These are phyloP conservation scores for Cichlasoma orientale DNA, from an alignment of 2,797 vertebrate species.

Conservation along the genomic window DNA sequence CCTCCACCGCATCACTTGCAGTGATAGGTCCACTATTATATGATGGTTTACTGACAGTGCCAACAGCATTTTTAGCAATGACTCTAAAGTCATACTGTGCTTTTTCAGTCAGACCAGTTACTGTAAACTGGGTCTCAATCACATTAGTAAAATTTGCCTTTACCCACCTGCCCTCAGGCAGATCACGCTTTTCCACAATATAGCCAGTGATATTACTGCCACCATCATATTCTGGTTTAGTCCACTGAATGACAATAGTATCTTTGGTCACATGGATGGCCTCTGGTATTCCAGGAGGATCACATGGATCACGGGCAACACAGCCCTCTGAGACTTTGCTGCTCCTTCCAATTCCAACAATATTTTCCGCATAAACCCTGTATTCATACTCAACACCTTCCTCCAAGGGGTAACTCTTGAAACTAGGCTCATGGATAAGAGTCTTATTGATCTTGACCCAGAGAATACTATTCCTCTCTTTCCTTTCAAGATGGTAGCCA, in stretches of 20 bases:
- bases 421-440: conserved; percentile 90
- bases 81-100: conserved; percentile 98
- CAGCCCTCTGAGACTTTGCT: conserved; percentile 97
- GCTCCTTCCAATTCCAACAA: conserved; percentile 94
- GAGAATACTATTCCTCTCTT: conserved; percentile 98
- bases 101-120: conserved; percentile 94
- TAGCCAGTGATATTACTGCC: conserved; percentile 97
- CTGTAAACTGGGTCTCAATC: conserved; percentile 94
- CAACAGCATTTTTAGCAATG: conserved; percentile 96
- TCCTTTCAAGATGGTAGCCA: conserved; percentile 97
- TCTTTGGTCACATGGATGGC: conserved; percentile 91
- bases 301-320: conserved; percentile 94
- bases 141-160: conserved; percentile 98
- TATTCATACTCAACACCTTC: conserved; percentile 98
- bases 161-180: conserved; percentile 97
- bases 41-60: conserved; percentile 93
- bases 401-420: conserved; percentile 93
- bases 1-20: conserved; percentile 92
- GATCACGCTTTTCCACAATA: conserved; percentile 94
- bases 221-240: conserved; percentile 96
- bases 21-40: conserved; percentile 96
- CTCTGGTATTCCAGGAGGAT: conserved; percentile 95
- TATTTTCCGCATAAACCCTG: conserved; percentile 96
- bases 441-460: conserved; percentile 97
- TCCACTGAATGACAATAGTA: conserved; percentile 93